Base-by-base conservation (phyloP, 2,888 invertebrate genomes). In the Isotomurus palustris region DNA sequence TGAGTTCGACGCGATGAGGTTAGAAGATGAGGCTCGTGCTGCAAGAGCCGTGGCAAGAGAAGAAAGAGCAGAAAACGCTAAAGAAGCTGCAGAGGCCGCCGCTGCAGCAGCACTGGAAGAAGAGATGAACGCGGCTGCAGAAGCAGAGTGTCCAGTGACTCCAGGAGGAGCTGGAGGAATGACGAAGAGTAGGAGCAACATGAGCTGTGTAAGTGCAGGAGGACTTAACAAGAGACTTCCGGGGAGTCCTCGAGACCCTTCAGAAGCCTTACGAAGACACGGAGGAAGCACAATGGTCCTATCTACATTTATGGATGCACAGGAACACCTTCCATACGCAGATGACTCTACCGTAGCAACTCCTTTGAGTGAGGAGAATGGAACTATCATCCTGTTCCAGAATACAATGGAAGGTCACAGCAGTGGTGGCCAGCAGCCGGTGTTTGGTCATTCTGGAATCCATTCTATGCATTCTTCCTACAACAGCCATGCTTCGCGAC, bases 341-440 rank as follows among this genome's bases (percentile, higher is more conserved):
- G 96, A 96, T 76, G 96, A 95, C 78, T 94, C 94, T 66, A 91
- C 91, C 74, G 95, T 94, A 67, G 95, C 94, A 60, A 96, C 95
- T 63, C 95, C 95, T 53, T 91, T 94, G 88, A 93, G 93, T 68
- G 95, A 95, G 79, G 95, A 95, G 78, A 93, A 92, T 77, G 92
- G 92, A 74, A 91, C 91, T 75, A 91, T 93, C 77, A 88, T 93
- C 73, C 88, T 92, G 73, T 91, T 92, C 58, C 87, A 89, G 38
- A 19, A 75, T 91, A 90, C 40, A 53, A 62, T 48, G 61, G 38
- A 4, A 24, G 28, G 2, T 27, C 43, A 22, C 56, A 49, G 10
- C 19, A 35, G 3, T 44, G 6, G 6, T 44, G 12, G 5, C 44
- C 25, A 28, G 2, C 14, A n/a, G 2, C 51, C 38, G 2, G 19